phyloP scores from a whole-genome alignment of 1,140 invertebrate species.

The Drosophila pallidifrons region DNA sequence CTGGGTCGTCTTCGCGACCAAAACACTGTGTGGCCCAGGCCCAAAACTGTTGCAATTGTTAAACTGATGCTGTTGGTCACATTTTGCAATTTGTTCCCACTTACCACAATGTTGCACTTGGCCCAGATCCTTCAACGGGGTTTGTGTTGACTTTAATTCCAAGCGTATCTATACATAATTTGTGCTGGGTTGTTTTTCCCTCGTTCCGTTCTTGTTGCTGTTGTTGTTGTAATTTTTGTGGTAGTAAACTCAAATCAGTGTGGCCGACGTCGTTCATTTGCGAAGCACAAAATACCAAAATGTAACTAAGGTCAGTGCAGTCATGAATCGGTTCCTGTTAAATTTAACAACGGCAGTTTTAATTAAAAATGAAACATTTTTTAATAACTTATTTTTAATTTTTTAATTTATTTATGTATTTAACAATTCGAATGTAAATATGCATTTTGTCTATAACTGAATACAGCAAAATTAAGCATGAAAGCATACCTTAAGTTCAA shows the following conservation, averaged over 20 bases:
- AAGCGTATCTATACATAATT: constrained; percentile 53
- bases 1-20: constrained; percentile 14
- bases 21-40: constrained; percentile 18
- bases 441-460: too few species aligned
- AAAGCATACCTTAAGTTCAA: too few species aligned
- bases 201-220: constrained; percentile 38
- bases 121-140: constrained; percentile 36
- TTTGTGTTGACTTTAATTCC: constrained; percentile 47
- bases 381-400: background rate
- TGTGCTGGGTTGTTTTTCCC: constrained; percentile 47
- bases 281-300: constrained; percentile 23
- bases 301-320: background rate
- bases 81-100: background rate
- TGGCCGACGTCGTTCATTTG: background rate
- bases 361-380: background rate
- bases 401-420: background rate
- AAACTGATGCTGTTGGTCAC: background rate
- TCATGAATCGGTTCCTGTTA: background rate
- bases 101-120: constrained; percentile 48
- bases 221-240: constrained; percentile 42
- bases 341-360: background rate
- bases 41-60: background rate
- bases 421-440: too few species aligned
- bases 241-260: constrained; percentile 19
- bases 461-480: too few species aligned